Percentiles rank a stretch among this genome's conserved stretches.
Conservation (phyloP, 2,888 invertebrate species). For the Danaus chrysippus region DNA sequence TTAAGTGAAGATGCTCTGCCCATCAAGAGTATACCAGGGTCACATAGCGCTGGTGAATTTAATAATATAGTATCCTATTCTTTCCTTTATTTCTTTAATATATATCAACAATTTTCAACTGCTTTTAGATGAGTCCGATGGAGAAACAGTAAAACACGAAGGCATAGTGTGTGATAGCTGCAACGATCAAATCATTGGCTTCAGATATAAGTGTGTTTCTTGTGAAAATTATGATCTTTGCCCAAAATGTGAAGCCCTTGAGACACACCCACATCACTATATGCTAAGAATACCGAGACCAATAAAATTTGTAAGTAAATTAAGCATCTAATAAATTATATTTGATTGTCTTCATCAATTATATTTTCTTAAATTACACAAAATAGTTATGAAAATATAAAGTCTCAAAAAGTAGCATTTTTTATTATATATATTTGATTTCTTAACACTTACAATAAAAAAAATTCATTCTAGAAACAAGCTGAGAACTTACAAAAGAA, state of each 20-base stretch:
- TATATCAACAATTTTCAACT: conserved; percentile 10
- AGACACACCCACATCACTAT: conserved; percentile 84
- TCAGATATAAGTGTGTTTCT: conserved; percentile 90
- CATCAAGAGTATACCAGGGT: conserved; percentile 50
- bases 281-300: conserved; percentile 84
- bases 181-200: conserved; percentile 81
- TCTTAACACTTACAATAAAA: not conserved
- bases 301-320: conserved; percentile 55
- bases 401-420: too few species aligned
- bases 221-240: conserved; percentile 92
- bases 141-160: conserved; percentile 58
- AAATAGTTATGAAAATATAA: too few species aligned
- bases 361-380: too few species aligned
- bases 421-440: too few species aligned
- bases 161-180: conserved; percentile 87
- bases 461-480: conserved; percentile 43
- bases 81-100: not conserved
- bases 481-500: conserved; percentile 51
- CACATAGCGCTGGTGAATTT: conserved; percentile 41
- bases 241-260: conserved; percentile 82
- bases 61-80: not conserved
- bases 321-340: not conserved
- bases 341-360: not conserved
- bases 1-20: conserved; percentile 58
- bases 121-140: conserved; percentile 35